A percentile compares a stretch with the other conserved stretches of the same genome.
Evolutionary conservation across 1,140 invertebrate species (phyloP).

Genomic region (Frieseomelitta varia): DNA sequence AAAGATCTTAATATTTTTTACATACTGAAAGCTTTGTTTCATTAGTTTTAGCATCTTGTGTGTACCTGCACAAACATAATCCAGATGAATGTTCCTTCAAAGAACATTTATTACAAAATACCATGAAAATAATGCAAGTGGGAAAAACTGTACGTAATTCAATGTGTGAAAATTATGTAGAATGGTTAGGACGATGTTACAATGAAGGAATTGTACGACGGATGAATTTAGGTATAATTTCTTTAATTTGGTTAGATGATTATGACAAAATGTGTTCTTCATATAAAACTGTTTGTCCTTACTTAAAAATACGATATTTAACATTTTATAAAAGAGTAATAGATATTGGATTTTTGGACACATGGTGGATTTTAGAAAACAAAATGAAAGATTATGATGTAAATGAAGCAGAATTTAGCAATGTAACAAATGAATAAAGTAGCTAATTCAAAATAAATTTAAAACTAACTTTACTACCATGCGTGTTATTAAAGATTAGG

Average conservation of each 20-base stretch:
- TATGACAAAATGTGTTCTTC: slow-evolving; percentile 85
- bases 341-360: slow-evolving; percentile 90
- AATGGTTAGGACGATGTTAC: slow-evolving; percentile 84
- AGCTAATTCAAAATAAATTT: slow-evolving; percentile 5
- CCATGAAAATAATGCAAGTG: slow-evolving; percentile 86
- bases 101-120: slow-evolving; percentile 83
- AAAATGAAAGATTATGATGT: slow-evolving; percentile 72
- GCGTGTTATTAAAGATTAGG: neutral
- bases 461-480: neutral
- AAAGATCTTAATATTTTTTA: neutral
- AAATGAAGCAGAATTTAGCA: slow-evolving; percentile 67
- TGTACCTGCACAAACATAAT: slow-evolving; percentile 83
- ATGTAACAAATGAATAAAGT: slow-evolving; percentile 26
- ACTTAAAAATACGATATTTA: slow-evolving; percentile 85
- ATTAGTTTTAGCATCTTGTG: slow-evolving; percentile 75
- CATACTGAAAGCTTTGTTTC: neutral
- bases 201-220: slow-evolving; percentile 87
- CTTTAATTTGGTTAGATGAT: slow-evolving; percentile 89
- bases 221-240: slow-evolving; percentile 87
- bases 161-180: slow-evolving; percentile 85
- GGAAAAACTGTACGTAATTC: slow-evolving; percentile 86
- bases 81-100: slow-evolving; percentile 86
- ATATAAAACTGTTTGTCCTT: slow-evolving; percentile 88
- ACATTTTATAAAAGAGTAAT: slow-evolving; percentile 86
- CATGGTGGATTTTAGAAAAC: slow-evolving; percentile 85